A percentile compares a stretch with the other conserved stretches of the same genome.
phyloP scores from a whole-genome alignment of 2,888 invertebrate species.

The Nemapogon koenigi region DNA sequence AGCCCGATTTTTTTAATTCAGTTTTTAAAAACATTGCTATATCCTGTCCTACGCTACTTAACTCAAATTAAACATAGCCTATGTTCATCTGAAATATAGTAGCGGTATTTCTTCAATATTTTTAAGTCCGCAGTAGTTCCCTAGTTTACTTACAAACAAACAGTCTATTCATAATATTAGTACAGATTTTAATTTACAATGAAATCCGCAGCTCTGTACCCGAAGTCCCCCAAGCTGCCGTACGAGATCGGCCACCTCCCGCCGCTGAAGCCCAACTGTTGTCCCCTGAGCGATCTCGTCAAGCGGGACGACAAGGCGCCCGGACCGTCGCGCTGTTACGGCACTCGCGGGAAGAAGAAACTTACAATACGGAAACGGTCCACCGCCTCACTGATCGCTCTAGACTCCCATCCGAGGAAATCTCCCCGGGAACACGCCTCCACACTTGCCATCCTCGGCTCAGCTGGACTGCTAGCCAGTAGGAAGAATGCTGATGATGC shows the following conservation, averaged over 20 bases:
- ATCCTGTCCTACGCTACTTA: no score
- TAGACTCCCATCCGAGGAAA: conserved; percentile 73
- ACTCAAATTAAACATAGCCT: no score
- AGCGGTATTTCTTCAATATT: no score
- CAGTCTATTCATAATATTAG: no score
- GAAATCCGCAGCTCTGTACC: conserved; percentile 58
- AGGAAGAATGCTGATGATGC: conserved; percentile 49
- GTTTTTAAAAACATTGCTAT: no score
- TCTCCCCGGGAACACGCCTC: conserved; percentile 90
- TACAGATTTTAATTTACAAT: no score
- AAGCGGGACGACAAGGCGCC: conserved; percentile 39
- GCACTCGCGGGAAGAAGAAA: conserved; percentile 48
- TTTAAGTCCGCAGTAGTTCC: no score
- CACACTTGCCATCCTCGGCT: conserved; percentile 80
- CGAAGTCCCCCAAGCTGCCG: conserved; percentile 73
- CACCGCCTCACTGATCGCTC: conserved; percentile 32
- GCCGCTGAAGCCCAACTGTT: conserved; percentile 65
- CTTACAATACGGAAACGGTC: conserved; percentile 18
- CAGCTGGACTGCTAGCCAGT: conserved; percentile 64
- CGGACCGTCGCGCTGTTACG: conserved; percentile 43
- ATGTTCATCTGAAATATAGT: no score
- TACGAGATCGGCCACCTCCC: conserved; percentile 76
- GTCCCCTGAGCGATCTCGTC: conserved; percentile 51
- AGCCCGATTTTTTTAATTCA: no score
- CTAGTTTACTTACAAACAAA: no score